These are phyloP conservation scores for Polyboroides typus DNA, from an alignment of 2,797 vertebrate species.

Conservation along the genomic window DNA sequence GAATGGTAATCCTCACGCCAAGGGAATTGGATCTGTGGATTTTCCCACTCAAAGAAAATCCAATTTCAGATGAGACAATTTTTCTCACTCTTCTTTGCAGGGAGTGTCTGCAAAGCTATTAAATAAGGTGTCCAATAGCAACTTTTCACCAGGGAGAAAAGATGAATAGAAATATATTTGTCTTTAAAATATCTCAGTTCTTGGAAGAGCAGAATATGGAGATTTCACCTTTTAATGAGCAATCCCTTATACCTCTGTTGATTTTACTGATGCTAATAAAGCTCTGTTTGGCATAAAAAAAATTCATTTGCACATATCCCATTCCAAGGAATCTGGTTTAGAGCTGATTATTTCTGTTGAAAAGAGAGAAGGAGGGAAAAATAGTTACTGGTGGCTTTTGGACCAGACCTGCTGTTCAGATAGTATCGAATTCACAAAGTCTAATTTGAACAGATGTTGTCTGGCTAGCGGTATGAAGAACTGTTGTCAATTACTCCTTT, in stretches of 20 bases:
- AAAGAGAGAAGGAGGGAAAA: background rate
- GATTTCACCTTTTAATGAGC: background rate
- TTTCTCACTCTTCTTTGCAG: background rate
- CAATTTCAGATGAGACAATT: background rate
- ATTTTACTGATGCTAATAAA: background rate
- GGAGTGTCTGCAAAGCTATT: background rate
- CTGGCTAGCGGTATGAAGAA: conserved; percentile 4
- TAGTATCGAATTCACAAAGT: conserved; percentile 12
- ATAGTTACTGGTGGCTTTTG: background rate
- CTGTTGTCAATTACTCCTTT: background rate
- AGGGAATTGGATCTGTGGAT: background rate
- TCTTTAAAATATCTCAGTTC: background rate
- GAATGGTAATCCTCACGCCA: background rate
- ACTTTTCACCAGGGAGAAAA: background rate
- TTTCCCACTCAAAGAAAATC: background rate
- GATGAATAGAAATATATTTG: background rate
- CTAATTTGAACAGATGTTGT: conserved; percentile 43
- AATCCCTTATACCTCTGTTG: background rate
- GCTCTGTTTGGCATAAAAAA: background rate
- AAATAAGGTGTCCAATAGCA: conserved; percentile 6
- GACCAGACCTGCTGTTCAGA: background rate
- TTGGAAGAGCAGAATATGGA: background rate
- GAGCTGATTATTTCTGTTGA: background rate
- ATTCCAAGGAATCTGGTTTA: background rate
- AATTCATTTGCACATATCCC: background rate